Evolutionary conservation across 1,140 invertebrate genomes (phyloP).

Genomic region (Drosophila hydei): DNA sequence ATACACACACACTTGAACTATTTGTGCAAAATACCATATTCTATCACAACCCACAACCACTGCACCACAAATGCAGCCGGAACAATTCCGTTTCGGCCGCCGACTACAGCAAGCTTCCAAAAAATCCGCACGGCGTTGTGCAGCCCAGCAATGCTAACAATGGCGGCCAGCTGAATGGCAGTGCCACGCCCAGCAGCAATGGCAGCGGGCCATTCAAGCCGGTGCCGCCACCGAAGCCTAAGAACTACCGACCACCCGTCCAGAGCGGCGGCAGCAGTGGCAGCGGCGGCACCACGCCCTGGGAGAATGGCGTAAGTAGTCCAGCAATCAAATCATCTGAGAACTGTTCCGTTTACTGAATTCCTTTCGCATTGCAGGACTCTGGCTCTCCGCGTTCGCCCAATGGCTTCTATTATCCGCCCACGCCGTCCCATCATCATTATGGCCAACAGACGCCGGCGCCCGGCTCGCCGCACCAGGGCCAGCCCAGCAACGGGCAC

Average conservation of each 20-base stretch:
- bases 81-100: slow-evolving; percentile 86
- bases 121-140: slow-evolving; percentile 67
- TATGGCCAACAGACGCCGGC: slow-evolving; percentile 74
- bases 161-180: slow-evolving; percentile 57
- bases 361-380: slow-evolving; percentile 54
- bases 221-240: slow-evolving; percentile 95
- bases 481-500: slow-evolving; percentile 50
- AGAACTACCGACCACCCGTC: slow-evolving; percentile 92
- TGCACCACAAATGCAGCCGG: slow-evolving; percentile 67
- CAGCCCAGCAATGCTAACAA: slow-evolving; percentile 66
- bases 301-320: slow-evolving; percentile 82
- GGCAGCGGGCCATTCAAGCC: slow-evolving; percentile 90
- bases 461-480: slow-evolving; percentile 73
- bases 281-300: slow-evolving; percentile 66
- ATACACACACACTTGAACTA: slow-evolving; percentile 12
- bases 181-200: slow-evolving; percentile 75
- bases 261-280: slow-evolving; percentile 70
- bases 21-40: slow-evolving; percentile 29
- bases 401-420: slow-evolving; percentile 81
- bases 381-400: slow-evolving; percentile 80
- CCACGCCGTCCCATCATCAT: slow-evolving; percentile 85
- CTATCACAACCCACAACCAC: slow-evolving; percentile 19
- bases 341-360: slow-evolving; percentile 5
- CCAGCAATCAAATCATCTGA: neutral
- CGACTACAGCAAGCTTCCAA: slow-evolving; percentile 84